Base-by-base conservation (phyloP, 2,888 invertebrate genomes). In the Mongoloraphidia duomilia region DNA sequence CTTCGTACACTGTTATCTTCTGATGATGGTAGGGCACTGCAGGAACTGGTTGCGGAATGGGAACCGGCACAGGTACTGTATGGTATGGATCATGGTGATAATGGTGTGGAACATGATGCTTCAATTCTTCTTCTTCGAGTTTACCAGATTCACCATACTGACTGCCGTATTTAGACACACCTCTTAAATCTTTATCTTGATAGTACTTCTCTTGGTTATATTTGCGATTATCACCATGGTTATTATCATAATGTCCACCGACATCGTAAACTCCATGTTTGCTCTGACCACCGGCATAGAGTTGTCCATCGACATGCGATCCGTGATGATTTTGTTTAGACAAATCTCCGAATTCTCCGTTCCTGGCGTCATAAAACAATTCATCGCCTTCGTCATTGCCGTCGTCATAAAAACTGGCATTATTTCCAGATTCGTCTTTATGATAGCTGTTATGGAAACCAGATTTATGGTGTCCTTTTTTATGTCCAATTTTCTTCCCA, bases 361-460 rank as follows among this genome's bases (percentile, higher is more conserved):
- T 61, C 9, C 60, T 57, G 33, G 60, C 64, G 49, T 66, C 64
- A 10, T 62, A 60, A 33, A 62, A 59, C 38, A 57, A 61, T 50
- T 66, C 62, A 39, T 63, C 68, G 11, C 68, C 71, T 54, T 70
- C 65, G 46, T 73, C 69, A 41, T 67, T 65, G 40, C 66, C 73
- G 58, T 82, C 81, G 57, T 82, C 82, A 58, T 78, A 82, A 63
- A 73, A 82, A 34, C 79, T 80, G 49, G 79, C 77, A 57, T 80
- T 80, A 58, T 77, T 79, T 0, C 80, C 81, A 10, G 76, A 77
- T 60, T 82, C 82, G 55, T 82, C 81, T 62, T 82, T 82, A 57
- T 79, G 78, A 57, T 82, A 82, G 11, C 76, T 75, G 58, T 81
- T 81, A 56, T 75, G 76, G 60, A 80, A 83, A 13, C 82, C 82